phyloP scores from a whole-genome alignment of 2,797 vertebrate species.

The Hapalemur alaotrensis region DNA sequence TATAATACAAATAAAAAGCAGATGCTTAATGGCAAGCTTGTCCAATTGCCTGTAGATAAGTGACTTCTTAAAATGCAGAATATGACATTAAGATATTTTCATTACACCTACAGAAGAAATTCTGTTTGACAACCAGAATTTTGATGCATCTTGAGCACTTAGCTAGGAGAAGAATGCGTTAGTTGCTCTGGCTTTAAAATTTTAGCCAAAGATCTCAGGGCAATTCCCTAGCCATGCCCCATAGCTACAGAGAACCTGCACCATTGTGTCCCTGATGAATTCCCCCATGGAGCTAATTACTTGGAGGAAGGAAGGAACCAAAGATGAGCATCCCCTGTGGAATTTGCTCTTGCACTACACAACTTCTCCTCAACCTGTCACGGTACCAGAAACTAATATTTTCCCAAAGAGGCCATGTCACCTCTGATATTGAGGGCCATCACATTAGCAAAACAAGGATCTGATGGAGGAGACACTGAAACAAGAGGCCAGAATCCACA shows the following conservation, averaged over 20 bases:
- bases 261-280: neutral
- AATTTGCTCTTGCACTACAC: neutral
- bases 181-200: conserved; percentile 45
- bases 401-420: neutral
- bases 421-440: neutral
- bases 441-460: neutral
- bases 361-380: neutral
- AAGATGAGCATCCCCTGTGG: neutral
- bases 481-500: neutral
- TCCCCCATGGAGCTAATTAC: conserved; percentile 51
- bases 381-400: neutral
- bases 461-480: neutral
- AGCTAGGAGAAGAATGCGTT: neutral
- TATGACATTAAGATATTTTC: conserved; percentile 15
- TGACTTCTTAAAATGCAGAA: conserved; percentile 24
- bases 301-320: conserved; percentile 23
- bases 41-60: neutral
- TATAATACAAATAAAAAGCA: conserved; percentile 28
- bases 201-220: conserved; percentile 36
- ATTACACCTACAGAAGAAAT: neutral
- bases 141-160: conserved; percentile 4
- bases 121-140: neutral
- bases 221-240: conserved; percentile 5
- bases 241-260: conserved; percentile 7
- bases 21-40: neutral